These are phyloP conservation scores for Xanthia icteritia DNA, from an alignment of 2,888 invertebrate species.

Conservation along the genomic window DNA sequence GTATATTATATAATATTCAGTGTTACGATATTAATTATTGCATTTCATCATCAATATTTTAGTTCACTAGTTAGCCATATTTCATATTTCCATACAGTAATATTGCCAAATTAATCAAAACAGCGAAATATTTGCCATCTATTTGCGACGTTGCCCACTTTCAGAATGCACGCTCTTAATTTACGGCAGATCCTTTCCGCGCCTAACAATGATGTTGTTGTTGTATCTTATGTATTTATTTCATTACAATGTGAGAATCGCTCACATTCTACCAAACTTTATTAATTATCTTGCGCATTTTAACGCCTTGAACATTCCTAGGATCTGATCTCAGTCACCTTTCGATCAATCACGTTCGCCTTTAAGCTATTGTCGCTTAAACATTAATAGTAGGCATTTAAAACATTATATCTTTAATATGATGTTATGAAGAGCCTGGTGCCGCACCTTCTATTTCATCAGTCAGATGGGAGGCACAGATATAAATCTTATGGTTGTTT, in stretches of 20 bases:
- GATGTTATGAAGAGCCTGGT: constrained; percentile 40
- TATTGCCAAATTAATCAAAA: no score
- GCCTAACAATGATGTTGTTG: background rate
- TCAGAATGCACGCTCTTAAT: background rate
- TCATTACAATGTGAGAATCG: background rate
- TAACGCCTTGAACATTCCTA: constrained; percentile 8
- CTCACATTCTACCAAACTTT: background rate
- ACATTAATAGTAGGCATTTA: constrained; percentile 46
- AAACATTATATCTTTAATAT: constrained; percentile 57
- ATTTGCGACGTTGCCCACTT: no score
- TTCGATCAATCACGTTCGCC: constrained; percentile 41
- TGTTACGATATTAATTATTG: no score
- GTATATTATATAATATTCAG: no score
- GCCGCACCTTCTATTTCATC: constrained; percentile 60
- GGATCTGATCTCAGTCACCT: constrained; percentile 33
- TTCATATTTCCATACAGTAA: no score
- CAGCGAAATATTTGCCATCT: no score
- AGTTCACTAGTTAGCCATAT: no score
- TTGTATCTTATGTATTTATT: background rate
- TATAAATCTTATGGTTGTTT: constrained; percentile 57
- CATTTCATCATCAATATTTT: no score
- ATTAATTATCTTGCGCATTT: constrained; percentile 14
- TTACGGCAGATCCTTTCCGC: background rate
- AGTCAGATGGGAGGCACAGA: constrained; percentile 50
- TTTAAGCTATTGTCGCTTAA: constrained; percentile 45